A percentile compares a stretch with the other conserved stretches of the same genome.
These are phyloP conservation scores for Oceanodroma tethys DNA, from an alignment of 2,113 vertebrate genomes.

Conservation along the genomic window DNA sequence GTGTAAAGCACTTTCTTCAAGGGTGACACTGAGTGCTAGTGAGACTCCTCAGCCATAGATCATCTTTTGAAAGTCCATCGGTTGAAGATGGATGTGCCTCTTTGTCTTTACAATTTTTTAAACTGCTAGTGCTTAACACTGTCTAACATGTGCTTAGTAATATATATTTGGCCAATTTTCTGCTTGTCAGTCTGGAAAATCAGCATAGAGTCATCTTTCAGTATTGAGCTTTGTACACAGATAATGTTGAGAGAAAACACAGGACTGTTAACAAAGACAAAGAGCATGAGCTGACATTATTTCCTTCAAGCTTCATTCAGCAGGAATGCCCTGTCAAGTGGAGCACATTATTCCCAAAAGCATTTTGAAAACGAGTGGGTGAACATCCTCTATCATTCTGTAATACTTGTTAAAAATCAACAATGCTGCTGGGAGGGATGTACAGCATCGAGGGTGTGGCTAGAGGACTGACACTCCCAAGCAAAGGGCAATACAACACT, in stretches of 20 bases:
- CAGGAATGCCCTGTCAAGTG: slow-evolving; percentile 4
- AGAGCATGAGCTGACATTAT: slow-evolving; percentile 8
- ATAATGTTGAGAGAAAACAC: slow-evolving; percentile 1
- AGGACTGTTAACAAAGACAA: background rate
- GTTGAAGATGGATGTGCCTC: background rate
- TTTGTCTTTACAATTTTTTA: slow-evolving; percentile 22
- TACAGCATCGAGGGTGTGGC: background rate
- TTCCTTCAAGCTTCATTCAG: slow-evolving; percentile 39
- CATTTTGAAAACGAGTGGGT: background rate
- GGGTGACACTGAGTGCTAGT: background rate
- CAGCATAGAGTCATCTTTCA: slow-evolving; percentile 9
- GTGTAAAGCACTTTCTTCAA: background rate
- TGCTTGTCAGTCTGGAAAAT: slow-evolving; percentile 35
- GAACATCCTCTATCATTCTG: background rate
- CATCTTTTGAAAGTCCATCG: background rate
- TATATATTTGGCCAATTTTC: slow-evolving; percentile 52
- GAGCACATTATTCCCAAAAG: slow-evolving; percentile 10
- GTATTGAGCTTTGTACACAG: slow-evolving; percentile 17
- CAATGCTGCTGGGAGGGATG: background rate
- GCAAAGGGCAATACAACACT: background rate
- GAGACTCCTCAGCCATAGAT: background rate
- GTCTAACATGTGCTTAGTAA: background rate
- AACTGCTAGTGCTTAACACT: slow-evolving; percentile 1
- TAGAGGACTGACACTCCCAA: background rate
- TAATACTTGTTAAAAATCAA: background rate